Base-by-base conservation (phyloP, 2,888 invertebrate genomes). In the Ectobius pallidus region DNA sequence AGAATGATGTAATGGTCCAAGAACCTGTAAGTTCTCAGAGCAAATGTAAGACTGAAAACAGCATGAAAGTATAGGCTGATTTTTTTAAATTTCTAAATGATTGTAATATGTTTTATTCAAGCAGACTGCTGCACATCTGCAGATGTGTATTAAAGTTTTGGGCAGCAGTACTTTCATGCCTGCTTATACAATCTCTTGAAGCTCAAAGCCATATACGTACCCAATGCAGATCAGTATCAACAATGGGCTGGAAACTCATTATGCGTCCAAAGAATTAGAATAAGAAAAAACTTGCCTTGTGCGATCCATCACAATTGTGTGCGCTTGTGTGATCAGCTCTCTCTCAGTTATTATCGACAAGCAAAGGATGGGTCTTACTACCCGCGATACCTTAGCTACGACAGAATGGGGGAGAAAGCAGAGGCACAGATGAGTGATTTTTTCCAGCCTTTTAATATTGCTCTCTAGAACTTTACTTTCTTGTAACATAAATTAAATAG, bases 341-440 rank as follows among this genome's bases (percentile, higher is more conserved):
- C 70, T 70, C 73, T 69, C 73, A 27, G 71, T 70, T 73, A 70
- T 73, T 70, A 73, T 73, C 71, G 73, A 73, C 73, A 73, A 73
- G 73, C 73, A 73, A 73, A 73, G 73, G 73, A 73, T 70, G 73
- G 70, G 70, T 73, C 73, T 75, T 78, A 80, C 81, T 83, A 83
- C 82, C 83, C 84, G 82, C 82, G 82, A 72, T 70, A 83, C 84
- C 84, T 84, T 83, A 79, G 83, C 84, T 84, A 83, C 81, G 83
- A 83, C 78, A 83, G 82, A 82, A 81, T 80, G 82, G 83, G 83
- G 82, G 82, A 82, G 82, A 80, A 81, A 81, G 81, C 81, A 78
- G 80, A 79, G 78, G 78, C 73, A 77, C 73, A 76, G 73, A 77
- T 77, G 77, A 77, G 77, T 77, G 55, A 69, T 46, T 49, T 69